These are phyloP conservation scores for Isaurus tuberculatus DNA, from an alignment of 92 coral and sea anemone genomes.

Conservation along the genomic window DNA sequence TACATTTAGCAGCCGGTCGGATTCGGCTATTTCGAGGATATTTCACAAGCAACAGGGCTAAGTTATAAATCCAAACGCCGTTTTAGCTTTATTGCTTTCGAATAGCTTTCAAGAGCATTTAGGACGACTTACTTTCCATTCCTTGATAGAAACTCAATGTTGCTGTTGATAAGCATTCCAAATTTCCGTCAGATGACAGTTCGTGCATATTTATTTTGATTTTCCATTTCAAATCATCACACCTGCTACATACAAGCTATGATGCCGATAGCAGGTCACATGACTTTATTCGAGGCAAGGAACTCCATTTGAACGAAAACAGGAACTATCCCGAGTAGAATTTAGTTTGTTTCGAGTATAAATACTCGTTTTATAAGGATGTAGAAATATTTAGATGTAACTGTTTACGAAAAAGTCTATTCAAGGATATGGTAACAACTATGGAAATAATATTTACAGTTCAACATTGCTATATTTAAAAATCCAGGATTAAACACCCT, in stretches of 20 bases:
- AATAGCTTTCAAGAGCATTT: background rate
- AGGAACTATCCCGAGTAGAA: background rate
- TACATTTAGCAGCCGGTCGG: conserved; percentile 36
- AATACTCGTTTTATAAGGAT: background rate
- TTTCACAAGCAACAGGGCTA: background rate
- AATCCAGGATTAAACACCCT: background rate
- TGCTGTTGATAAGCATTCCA: background rate
- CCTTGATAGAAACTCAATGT: background rate
- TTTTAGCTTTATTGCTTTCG: background rate
- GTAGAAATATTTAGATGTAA: background rate
- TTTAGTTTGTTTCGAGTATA: background rate
- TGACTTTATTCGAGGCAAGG: background rate
- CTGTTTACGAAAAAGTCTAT: background rate
- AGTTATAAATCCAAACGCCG: background rate
- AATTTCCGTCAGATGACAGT: conserved; percentile 15
- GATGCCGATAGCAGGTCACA: conserved; percentile 4
- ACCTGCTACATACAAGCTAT: conserved; percentile 17
- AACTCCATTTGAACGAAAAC: background rate
- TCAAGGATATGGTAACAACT: conserved; percentile 11
- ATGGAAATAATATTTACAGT: background rate
- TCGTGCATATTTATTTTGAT: conserved; percentile 36
- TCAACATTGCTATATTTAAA: background rate
- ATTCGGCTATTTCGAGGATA: background rate
- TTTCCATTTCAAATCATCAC: conserved; percentile 3
- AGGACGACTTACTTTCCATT: background rate